Evolutionary conservation across 2,113 vertebrate genomes (phyloP).

Genomic region (Tamias sibiricus): DNA sequence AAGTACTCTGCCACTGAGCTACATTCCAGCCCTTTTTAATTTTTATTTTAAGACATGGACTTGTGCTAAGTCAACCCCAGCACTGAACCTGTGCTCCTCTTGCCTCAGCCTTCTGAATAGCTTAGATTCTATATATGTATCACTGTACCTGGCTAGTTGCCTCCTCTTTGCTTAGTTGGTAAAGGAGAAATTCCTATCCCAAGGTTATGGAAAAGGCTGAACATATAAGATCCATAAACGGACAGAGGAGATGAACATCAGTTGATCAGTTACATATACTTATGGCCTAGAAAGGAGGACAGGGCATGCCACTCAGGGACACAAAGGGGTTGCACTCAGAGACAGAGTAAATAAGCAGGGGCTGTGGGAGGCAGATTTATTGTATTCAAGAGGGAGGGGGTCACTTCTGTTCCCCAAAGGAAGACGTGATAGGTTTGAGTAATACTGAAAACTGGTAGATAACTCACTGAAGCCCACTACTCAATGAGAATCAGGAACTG

Average conservation of each 20-base stretch:
- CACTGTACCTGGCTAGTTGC: not conserved
- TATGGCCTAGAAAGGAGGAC: not conserved
- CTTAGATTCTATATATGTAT: not conserved
- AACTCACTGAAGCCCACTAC: not conserved
- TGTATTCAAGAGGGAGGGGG: not conserved
- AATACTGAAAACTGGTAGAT: not conserved
- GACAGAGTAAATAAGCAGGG: not conserved
- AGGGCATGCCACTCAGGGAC: accelerated
- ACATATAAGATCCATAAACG: not conserved
- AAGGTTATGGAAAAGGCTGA: not conserved
- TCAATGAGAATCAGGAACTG: not conserved
- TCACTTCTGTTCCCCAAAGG: not conserved
- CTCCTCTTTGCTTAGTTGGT: not conserved
- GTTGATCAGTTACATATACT: not conserved
- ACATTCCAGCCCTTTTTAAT: not conserved
- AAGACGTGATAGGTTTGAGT: not conserved
- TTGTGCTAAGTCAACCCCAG: not conserved
- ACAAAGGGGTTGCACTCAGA: not conserved
- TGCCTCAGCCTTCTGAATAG: not conserved
- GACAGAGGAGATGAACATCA: not conserved
- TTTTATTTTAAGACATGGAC: not conserved
- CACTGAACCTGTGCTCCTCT: not conserved
- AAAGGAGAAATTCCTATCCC: not conserved
- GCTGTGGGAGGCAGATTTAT: not conserved
- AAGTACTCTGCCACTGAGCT: not conserved